Percentiles rank a stretch among this genome's conserved stretches.
phyloP scores from a whole-genome alignment of 1,140 invertebrate genomes.

The Nebria ingens region DNA sequence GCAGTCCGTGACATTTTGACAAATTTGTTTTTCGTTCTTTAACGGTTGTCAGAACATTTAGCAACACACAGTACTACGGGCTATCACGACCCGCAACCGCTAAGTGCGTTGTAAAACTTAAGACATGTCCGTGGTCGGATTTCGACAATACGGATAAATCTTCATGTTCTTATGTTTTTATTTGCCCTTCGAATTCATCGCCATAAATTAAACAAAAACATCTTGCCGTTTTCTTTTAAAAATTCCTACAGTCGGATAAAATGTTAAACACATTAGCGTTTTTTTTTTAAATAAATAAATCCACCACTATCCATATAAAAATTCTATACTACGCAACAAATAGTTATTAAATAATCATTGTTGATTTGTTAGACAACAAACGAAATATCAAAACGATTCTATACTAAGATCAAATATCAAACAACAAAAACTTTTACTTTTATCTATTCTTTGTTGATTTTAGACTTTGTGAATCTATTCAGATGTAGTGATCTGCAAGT shows the following conservation, averaged over 20 bases:
- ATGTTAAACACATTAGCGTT: too few relatives aligned
- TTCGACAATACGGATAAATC: not conserved
- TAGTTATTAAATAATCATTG: too few relatives aligned
- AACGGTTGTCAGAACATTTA: conserved; percentile 3
- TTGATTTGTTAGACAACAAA: too few relatives aligned
- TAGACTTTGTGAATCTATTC: too few relatives aligned
- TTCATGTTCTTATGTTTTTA: not conserved
- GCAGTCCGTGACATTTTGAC: not conserved
- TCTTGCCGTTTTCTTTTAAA: not conserved
- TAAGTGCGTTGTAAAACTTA: not conserved
- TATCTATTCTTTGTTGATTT: too few relatives aligned
- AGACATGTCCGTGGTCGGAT: too few relatives aligned
- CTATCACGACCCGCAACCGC: not conserved
- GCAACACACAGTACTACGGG: not conserved
- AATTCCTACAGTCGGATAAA: too few relatives aligned
- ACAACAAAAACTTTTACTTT: not conserved
- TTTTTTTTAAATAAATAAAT: too few relatives aligned
- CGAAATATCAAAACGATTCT: too few relatives aligned
- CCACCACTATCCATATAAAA: too few relatives aligned
- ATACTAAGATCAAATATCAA: too few relatives aligned
- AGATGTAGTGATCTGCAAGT: not conserved
- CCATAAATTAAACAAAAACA: not conserved
- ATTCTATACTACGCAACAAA: too few relatives aligned
- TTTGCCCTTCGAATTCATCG: not conserved
- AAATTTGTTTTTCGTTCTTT: conserved; percentile 2